Conservation (phyloP, 2,113 vertebrate genomes). For the Budorcas taxicolor region DNA sequence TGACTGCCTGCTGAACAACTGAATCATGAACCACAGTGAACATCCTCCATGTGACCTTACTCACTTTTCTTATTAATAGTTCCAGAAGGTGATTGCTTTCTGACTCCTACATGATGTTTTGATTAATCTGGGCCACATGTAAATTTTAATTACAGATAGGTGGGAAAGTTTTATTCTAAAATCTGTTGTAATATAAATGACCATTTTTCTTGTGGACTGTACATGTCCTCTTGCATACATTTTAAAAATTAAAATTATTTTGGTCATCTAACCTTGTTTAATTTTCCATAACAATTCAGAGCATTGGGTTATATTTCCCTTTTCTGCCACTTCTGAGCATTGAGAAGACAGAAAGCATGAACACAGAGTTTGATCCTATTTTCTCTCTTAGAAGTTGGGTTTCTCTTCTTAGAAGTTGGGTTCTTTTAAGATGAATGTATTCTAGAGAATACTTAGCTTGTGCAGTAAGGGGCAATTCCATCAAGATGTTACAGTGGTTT, state of each 20-base stretch:
- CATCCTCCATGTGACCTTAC: not conserved
- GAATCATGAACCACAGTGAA: not conserved
- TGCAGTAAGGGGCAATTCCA: not conserved
- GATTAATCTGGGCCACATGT: constrained; percentile 44
- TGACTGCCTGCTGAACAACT: not conserved
- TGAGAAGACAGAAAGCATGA: constrained; percentile 44
- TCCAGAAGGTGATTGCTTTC: constrained; percentile 27
- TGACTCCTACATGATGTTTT: not conserved
- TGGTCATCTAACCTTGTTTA: not conserved
- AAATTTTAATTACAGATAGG: constrained; percentile 13
- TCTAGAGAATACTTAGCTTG: not conserved
- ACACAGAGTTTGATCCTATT: not conserved
- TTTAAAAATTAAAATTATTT: constrained; percentile 50
- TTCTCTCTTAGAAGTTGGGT: not conserved
- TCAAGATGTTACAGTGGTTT: not conserved
- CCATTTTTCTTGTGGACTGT: not conserved
- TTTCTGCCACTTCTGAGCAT: constrained; percentile 47
- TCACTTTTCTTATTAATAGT: not conserved
- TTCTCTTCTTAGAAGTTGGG: not conserved
- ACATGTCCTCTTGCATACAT: not conserved
- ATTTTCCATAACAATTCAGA: constrained; percentile 48
- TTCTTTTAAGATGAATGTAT: not conserved
- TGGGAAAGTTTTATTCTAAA: constrained; percentile 1
- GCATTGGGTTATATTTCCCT: constrained; percentile 56
- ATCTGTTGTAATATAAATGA: not conserved